Evolutionary conservation across 2,113 vertebrate genomes (phyloP).

Genomic region (Macrotis lagotis): DNA sequence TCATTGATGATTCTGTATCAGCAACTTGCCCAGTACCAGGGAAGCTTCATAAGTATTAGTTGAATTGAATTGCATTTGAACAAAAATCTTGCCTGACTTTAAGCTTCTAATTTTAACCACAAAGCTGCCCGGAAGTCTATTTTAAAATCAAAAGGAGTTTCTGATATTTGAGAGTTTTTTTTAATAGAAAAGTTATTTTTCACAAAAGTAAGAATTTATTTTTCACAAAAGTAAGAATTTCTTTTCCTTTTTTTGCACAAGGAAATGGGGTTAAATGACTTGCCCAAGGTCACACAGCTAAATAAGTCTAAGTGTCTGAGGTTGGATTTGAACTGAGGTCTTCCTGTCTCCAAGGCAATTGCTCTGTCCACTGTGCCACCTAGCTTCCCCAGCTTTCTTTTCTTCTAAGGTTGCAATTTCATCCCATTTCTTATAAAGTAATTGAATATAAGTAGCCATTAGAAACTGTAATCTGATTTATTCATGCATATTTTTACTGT

Average conservation of each 20-base stretch:
- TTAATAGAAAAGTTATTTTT: neutral
- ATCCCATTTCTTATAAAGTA: neutral
- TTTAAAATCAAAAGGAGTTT: too few species aligned
- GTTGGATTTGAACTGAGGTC: too few species aligned
- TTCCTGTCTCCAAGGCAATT: too few species aligned
- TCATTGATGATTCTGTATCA: neutral
- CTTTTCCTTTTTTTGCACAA: too few species aligned
- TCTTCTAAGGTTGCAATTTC: neutral
- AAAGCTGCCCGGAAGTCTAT: too few species aligned
- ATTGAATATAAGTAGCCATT: neutral
- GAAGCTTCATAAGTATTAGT: neutral
- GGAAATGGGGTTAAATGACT: too few species aligned
- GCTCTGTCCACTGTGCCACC: too few species aligned
- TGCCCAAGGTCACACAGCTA: too few species aligned
- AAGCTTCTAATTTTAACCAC: too few species aligned
- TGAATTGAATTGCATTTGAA: neutral
- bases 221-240: neutral
- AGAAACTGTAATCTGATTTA: neutral
- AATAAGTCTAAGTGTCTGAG: too few species aligned
- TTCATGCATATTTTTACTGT: neutral
- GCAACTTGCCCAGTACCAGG: neutral
- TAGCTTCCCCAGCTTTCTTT: too few species aligned
- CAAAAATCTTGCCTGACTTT: neutral
- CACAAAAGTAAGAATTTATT: neutral
- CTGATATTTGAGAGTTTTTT: too few species aligned